Evolutionary conservation across 2,113 vertebrate genomes (phyloP), one percentile per base, ranked within the genome.

Genomic region (Oreochromis spilurus): DNA sequence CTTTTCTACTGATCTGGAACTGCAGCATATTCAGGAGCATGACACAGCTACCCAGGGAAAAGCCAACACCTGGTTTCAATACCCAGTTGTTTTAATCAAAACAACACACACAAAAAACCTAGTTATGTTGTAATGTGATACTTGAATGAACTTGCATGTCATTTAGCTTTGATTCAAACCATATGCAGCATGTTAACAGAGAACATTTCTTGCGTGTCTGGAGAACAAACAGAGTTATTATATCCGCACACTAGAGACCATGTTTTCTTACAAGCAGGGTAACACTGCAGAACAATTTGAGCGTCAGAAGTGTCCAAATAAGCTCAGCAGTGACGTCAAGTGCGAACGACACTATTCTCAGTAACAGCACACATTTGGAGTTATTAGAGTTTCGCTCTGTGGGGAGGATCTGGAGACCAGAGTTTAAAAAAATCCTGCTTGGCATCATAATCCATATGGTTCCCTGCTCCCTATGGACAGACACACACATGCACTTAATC

Each of bases 31-130:
- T 57, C n/a, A 31, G 70, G 77, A 65, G 36, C 54, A 54, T 24
- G 29, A 85, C 31, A 72, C 43, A 5, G 26, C 54, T n/a, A 82
- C 60, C 58, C 52, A 5, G 45, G 57, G 70, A 80, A n/a, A 13
- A 57, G 45, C 82, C 82, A 72, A 58, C 93, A 94, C 82, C 87
- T 94, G 94, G 83, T 83, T 93, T 83, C 52, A 90, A 91, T 94
- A 89, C 24, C 52, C n/a, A 11, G 72, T 79, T 3, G 7, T 50
- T 91, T 84, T 83, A 88, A 88, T 88, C 80, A 88, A 57, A 58
- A 70, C 31, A 60, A 67, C 43, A 83, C 67, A 14, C 21, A 45
- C 36, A 50, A 1, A 24, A 82, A 57, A 70, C 7, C n/a, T 7
- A 16, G n/a, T 48, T 24, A 52, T 82, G 60, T 60, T 86, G 88